Conservation (phyloP, 2,113 vertebrate species). For the Dicaeum eximium region DNA sequence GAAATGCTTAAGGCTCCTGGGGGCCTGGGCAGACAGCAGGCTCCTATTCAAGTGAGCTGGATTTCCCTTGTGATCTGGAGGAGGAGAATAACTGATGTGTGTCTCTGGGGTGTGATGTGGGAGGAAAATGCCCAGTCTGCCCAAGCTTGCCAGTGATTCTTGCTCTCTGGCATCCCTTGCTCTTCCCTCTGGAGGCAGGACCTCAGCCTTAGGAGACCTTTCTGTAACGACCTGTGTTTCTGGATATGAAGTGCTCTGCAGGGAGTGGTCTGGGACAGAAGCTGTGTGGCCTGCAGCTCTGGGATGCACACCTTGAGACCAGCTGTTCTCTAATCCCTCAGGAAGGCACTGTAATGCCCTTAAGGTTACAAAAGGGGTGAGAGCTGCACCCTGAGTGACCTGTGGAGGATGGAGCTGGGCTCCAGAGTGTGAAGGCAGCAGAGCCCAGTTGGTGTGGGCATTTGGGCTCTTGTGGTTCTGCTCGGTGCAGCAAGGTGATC, state of each 20-base stretch:
- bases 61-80: not conserved
- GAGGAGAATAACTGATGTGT: not conserved
- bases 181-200: not conserved
- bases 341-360: not conserved
- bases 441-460: not conserved
- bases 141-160: not conserved
- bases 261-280: not conserved
- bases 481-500: not conserved
- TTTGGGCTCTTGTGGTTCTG: not conserved
- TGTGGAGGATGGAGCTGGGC: not conserved
- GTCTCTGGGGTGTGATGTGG: not conserved
- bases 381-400: not conserved
- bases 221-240: not conserved
- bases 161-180: not conserved
- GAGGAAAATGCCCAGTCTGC: not conserved
- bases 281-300: not conserved
- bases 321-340: not conserved
- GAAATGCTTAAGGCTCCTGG: not conserved
- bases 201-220: not conserved
- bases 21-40: not conserved
- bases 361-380: not conserved
- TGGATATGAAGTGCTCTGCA: not conserved
- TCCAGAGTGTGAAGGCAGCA: not conserved
- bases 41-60: not conserved
- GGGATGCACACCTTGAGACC: not conserved